phyloP scores from a whole-genome alignment of 2,113 vertebrate genomes.

The Empidonax alnorum region DNA sequence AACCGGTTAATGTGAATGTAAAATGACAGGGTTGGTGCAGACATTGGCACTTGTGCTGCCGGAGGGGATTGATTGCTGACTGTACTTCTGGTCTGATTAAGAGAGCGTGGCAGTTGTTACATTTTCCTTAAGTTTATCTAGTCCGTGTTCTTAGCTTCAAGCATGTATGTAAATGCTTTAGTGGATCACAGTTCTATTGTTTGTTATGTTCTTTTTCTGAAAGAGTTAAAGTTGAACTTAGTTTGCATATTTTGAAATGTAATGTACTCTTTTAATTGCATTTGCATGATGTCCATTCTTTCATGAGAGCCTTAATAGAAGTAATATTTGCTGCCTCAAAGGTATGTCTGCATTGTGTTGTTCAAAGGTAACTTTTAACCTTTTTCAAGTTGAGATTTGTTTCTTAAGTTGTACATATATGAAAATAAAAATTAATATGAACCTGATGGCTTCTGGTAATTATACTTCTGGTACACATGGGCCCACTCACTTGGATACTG shows the following conservation, averaged over 20 bases:
- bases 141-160: background rate
- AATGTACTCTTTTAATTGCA: background rate
- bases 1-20: background rate
- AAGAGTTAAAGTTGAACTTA: background rate
- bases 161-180: background rate
- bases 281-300: slow-evolving; percentile 32
- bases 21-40: background rate
- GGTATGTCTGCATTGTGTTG: background rate
- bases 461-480: background rate
- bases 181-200: background rate
- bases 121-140: background rate
- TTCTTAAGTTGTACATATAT: slow-evolving; percentile 36
- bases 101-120: background rate
- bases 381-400: slow-evolving; percentile 3
- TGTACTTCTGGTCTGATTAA: background rate
- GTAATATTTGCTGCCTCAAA: slow-evolving; percentile 33
- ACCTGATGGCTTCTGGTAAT: background rate
- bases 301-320: slow-evolving; percentile 38
- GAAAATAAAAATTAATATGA: slow-evolving; percentile 39
- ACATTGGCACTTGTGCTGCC: background rate
- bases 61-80: background rate
- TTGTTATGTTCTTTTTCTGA: slow-evolving; percentile 1
- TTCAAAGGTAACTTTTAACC: background rate
- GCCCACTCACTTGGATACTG: background rate
- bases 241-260: slow-evolving; percentile 41